phyloP scores from a whole-genome alignment of 2,888 invertebrate genomes.

The Acronicta psi region DNA sequence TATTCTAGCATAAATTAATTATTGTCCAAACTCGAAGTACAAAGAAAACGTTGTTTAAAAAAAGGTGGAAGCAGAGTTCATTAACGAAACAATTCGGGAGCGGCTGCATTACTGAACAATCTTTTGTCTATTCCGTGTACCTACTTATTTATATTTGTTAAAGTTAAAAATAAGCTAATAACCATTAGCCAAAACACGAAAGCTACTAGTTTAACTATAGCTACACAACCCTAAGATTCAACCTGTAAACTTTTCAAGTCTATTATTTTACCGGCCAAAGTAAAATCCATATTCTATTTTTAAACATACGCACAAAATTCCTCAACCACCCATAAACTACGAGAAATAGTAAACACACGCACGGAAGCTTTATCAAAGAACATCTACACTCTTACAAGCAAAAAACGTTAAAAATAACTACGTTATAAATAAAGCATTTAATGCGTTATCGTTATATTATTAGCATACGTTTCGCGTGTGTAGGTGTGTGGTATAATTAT shows the following conservation, averaged over 20 bases:
- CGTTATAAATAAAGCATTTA: constrained; percentile 50
- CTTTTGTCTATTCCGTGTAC: no score
- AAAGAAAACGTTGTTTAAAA: background rate
- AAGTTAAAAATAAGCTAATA: no score
- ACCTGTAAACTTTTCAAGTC: constrained; percentile 6
- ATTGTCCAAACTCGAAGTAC: constrained; percentile 4
- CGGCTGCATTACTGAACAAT: no score
- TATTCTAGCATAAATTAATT: constrained; percentile 7
- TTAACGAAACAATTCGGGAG: constrained; percentile 8
- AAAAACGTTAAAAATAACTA: constrained; percentile 46
- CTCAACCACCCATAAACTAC: constrained; percentile 19
- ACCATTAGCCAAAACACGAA: no score
- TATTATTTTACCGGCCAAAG: no score
- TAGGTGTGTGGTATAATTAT: constrained; percentile 28
- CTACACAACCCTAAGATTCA: background rate
- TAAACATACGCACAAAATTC: constrained; percentile 22
- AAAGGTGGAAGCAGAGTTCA: background rate
- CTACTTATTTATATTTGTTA: no score
- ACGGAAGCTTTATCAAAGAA: constrained; percentile 29
- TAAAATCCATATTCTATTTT: background rate
- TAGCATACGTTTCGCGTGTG: constrained; percentile 17
- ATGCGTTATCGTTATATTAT: constrained; percentile 38
- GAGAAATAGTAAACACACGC: constrained; percentile 38
- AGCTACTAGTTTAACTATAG: no score
- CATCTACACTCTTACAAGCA: constrained; percentile 29